These are phyloP conservation scores for Heliconius erato DNA, from an alignment of 2,888 invertebrate genomes.

Conservation along the genomic window DNA sequence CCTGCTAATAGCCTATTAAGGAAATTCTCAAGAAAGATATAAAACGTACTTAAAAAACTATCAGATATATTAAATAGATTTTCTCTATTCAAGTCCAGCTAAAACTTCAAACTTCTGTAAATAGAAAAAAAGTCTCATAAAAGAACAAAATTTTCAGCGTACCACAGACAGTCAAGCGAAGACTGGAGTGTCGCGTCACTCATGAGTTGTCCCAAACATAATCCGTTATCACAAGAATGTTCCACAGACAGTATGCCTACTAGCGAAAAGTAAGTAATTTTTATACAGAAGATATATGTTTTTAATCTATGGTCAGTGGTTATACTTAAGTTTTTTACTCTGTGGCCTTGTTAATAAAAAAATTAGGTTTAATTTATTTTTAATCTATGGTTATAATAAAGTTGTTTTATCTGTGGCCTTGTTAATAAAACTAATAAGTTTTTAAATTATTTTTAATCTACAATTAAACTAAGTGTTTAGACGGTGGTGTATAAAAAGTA, in stretches of 20 bases:
- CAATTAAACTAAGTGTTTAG: not conserved
- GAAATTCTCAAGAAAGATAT: too few species aligned
- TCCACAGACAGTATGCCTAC: slow-evolving; percentile 75
- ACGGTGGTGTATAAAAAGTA: not conserved
- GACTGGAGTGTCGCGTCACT: slow-evolving; percentile 91
- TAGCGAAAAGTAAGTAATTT: slow-evolving; percentile 77
- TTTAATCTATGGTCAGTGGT: slow-evolving; percentile 8
- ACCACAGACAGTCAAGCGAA: slow-evolving; percentile 79
- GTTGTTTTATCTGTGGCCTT: not conserved
- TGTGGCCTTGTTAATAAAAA: slow-evolving; percentile 13
- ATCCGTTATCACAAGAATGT: slow-evolving; percentile 64
- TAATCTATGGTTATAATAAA: not conserved
- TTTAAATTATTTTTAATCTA: not conserved
- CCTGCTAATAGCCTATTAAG: too few species aligned
- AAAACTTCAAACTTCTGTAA: too few species aligned
- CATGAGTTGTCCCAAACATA: slow-evolving; percentile 89
- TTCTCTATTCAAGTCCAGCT: too few species aligned
- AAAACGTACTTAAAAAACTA: too few species aligned
- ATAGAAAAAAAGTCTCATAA: not conserved
- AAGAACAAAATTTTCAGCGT: slow-evolving; percentile 59
- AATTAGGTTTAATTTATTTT: not conserved
- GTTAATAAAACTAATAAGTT: not conserved
- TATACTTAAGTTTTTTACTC: not conserved
- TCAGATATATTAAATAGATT: too few species aligned
- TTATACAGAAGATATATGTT: not conserved